Base-by-base conservation (phyloP, 2,888 invertebrate species). In the Tromatobia lineatoria region DNA sequence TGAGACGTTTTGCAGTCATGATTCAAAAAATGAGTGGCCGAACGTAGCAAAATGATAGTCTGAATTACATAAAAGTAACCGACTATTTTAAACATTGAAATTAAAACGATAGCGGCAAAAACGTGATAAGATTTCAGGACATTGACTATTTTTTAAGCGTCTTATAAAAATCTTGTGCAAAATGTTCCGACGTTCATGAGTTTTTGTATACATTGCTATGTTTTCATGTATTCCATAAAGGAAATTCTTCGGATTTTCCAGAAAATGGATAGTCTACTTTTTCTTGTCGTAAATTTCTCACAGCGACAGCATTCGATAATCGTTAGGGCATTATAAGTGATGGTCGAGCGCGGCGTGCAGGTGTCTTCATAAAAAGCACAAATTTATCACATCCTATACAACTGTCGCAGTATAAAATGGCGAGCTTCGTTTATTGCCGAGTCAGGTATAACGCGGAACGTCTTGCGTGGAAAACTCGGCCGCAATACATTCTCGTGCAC, bases 281-380 rank as follows among this genome's bases (percentile, higher is more conserved):
- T 66, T 18, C 25, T 34, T 20, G 42, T 57, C 23, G 71, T 57
- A 71, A 57, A 59, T 59, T 11, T 25, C 13, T 15, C 38, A 8
- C 45, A 15, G 3, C 3, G 47, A 42, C 13, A 45, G 42, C n/a
- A 59, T 73, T 73, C 59, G 59, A 73, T 73, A 59, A 57, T 73
- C 47, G 73, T 73, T 45, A 42, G 8, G 15, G 45, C 25, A 59
- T 45, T 15, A 25, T 45, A 23, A 20, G 10, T n/a, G 6, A 47
- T 15, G 13, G 2, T 38, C 42, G 45, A 15, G 25, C n/a, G 13
- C 20, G 45, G 34, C 11, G 23, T 20, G 45, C 54, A 57, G 59
- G 42, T 45, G 59, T 73, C n/a, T 73, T 73, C 47, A 47, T 73
- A 45, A 73, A 45, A 59, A 73, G 42, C 8, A 59, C 20, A 47